Conservation (phyloP, 2,113 vertebrate species). For the Onychostruthus taczanowskii region DNA sequence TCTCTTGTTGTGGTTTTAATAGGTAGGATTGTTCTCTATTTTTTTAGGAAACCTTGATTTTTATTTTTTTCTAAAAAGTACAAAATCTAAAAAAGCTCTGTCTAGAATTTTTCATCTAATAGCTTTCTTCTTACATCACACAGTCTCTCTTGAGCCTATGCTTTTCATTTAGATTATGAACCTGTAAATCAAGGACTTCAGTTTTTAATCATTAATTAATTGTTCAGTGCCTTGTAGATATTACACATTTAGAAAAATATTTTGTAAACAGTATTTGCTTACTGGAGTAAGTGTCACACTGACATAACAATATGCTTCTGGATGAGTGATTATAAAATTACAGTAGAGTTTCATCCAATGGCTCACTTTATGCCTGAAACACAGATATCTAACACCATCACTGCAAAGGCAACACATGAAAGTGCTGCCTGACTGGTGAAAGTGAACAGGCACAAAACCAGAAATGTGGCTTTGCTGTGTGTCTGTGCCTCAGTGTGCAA, state of each 20-base stretch:
- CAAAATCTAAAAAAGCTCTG: neutral
- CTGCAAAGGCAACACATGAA: neutral
- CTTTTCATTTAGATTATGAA: neutral
- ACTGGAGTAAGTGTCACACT: neutral
- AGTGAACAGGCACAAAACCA: neutral
- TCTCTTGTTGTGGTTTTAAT: neutral
- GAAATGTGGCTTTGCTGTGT: neutral
- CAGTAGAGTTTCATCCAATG: neutral
- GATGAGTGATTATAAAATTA: neutral
- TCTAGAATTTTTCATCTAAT: neutral
- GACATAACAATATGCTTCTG: neutral
- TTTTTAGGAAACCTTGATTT: neutral
- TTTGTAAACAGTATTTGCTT: neutral
- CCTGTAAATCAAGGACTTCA: neutral
- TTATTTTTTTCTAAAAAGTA: neutral
- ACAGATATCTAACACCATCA: rapidly evolving
- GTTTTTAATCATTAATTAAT: neutral
- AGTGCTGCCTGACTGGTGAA: neutral
- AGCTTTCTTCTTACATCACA: neutral
- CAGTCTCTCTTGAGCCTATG: neutral
- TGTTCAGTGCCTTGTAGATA: neutral
- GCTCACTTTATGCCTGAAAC: neutral
- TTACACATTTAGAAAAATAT: neutral
- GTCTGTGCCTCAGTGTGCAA: neutral
- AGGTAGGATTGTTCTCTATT: neutral